Conservation (phyloP, 2,113 vertebrate species). For the Leucoraja erinaceus region DNA sequence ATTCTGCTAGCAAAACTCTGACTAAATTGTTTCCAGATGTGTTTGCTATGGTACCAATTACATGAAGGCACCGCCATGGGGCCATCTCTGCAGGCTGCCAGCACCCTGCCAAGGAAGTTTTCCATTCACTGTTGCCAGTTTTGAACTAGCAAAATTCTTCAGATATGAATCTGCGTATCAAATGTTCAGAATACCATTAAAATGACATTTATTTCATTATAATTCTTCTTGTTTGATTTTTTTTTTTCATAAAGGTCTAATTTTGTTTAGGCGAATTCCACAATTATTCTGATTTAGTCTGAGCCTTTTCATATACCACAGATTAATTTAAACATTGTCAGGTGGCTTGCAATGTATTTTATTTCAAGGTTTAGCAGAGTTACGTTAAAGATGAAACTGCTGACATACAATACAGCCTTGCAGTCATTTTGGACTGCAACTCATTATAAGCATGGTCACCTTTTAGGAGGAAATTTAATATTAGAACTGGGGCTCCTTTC, state of each 20-base stretch:
- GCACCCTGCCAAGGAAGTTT: constrained; percentile 37
- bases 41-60: constrained; percentile 38
- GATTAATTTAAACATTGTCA: constrained; percentile 31
- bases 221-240: not conserved
- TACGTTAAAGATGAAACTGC: not conserved
- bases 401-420: not conserved
- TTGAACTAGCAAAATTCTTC: constrained; percentile 23
- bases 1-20: constrained; percentile 33
- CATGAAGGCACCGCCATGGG: constrained; percentile 21
- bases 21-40: constrained; percentile 36
- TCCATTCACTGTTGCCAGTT: constrained; percentile 35
- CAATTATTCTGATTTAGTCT: constrained; percentile 3
- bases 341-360: not conserved
- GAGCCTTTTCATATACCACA: not conserved
- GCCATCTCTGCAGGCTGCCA: constrained; percentile 28
- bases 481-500: not conserved
- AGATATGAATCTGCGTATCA: constrained; percentile 33
- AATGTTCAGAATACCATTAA: constrained; percentile 32
- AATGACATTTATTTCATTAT: constrained; percentile 25
- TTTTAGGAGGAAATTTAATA: not conserved
- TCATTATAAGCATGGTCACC: not conserved
- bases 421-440: not conserved
- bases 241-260: not conserved
- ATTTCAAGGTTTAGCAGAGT: constrained; percentile 29
- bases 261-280: not conserved